These are phyloP conservation scores for Engraulis encrasicolus DNA, from an alignment of 2,113 vertebrate species.

Conservation along the genomic window DNA sequence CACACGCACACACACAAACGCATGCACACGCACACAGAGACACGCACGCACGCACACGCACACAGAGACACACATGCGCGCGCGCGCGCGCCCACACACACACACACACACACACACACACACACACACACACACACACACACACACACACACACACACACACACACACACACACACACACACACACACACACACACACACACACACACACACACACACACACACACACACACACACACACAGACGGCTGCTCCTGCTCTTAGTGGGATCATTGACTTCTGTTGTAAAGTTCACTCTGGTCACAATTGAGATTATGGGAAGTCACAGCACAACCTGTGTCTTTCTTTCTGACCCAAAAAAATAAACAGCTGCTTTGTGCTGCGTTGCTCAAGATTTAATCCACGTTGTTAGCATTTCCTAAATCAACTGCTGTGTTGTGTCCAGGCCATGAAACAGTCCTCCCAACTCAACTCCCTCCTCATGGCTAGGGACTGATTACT, in stretches of 20 bases:
- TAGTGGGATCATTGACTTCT: background rate
- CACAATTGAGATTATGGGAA: background rate
- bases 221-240: slow-evolving; percentile 13
- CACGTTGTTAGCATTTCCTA: background rate
- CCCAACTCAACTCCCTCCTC: background rate
- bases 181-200: background rate
- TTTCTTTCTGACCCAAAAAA: background rate
- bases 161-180: background rate
- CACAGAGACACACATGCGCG: too few relatives aligned
- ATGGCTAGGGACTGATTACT: too few relatives aligned
- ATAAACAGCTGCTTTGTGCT: background rate
- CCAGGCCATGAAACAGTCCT: background rate
- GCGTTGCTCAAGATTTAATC: background rate
- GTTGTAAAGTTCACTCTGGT: background rate
- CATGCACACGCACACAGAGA: slow-evolving; percentile 1
- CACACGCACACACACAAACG: slow-evolving; percentile 17
- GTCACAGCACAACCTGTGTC: background rate
- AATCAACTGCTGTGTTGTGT: background rate
- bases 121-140: background rate
- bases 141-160: too few relatives aligned
- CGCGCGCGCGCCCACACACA: too few relatives aligned
- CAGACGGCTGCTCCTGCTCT: background rate
- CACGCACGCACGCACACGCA: too few relatives aligned
- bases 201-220: slow-evolving; percentile 16
- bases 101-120: slow-evolving; percentile 1